phyloP scores from a whole-genome alignment of 2,888 invertebrate species.

The Protonemura montana region DNA sequence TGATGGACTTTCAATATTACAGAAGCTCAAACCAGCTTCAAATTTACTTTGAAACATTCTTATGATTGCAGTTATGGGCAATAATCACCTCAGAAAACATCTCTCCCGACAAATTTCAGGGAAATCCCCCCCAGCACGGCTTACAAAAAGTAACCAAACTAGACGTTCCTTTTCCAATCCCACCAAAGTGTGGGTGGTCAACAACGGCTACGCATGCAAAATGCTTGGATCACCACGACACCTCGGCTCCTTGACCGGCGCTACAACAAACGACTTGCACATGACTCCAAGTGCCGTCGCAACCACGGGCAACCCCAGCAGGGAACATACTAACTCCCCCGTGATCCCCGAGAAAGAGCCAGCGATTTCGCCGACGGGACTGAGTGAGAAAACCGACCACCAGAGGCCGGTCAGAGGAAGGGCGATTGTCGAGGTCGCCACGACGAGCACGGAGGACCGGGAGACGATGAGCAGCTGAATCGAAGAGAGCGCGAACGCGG shows the following conservation, averaged over 20 bases:
- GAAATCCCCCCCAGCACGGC: not conserved
- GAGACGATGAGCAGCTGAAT: slow-evolving; percentile 64
- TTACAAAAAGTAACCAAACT: not conserved
- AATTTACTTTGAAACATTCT: not conserved
- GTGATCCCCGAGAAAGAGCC: slow-evolving; percentile 66
- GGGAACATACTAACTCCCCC: slow-evolving; percentile 68
- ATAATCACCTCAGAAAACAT: not conserved
- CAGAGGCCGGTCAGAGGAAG: slow-evolving; percentile 65
- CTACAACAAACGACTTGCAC: slow-evolving; percentile 55
- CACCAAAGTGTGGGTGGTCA: not conserved
- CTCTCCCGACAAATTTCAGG: not conserved
- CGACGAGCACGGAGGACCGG: slow-evolving; percentile 66
- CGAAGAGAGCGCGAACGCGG: slow-evolving; percentile 61
- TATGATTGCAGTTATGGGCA: not conserved
- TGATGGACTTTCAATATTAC: not conserved
- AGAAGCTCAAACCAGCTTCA: not conserved
- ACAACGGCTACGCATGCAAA: not conserved
- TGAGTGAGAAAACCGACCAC: slow-evolving; percentile 61
- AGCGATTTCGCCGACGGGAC: slow-evolving; percentile 58
- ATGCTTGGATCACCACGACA: not conserved
- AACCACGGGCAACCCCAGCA: slow-evolving; percentile 67
- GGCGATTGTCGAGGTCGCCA: slow-evolving; percentile 63
- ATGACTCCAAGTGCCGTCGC: slow-evolving; percentile 63
- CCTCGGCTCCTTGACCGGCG: not conserved
- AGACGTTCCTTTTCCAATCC: not conserved